These are phyloP conservation scores for Passer montanus DNA, from an alignment of 2,113 vertebrate species.

Conservation along the genomic window DNA sequence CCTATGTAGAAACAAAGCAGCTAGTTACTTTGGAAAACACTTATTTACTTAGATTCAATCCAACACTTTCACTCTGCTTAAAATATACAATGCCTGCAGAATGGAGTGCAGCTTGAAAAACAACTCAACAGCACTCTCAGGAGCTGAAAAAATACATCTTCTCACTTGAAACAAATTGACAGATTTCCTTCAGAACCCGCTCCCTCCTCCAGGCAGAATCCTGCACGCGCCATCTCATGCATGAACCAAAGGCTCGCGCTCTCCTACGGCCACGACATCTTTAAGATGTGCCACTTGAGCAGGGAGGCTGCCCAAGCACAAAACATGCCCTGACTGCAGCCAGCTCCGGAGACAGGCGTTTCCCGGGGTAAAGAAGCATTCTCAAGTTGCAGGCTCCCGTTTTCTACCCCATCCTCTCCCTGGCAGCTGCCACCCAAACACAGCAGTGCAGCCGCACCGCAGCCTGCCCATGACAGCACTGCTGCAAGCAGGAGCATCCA, in stretches of 20 bases:
- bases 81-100: constrained; percentile 57
- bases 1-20: constrained; percentile 14
- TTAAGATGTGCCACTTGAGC: neutral
- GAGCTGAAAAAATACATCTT: constrained; percentile 52
- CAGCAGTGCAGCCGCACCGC: neutral
- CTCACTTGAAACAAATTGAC: constrained; percentile 44
- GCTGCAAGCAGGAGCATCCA: neutral
- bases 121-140: constrained; percentile 61
- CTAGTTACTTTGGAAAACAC: constrained; percentile 33
- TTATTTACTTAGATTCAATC: constrained; percentile 34
- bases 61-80: constrained; percentile 18
- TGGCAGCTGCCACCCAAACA: neutral
- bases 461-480: neutral
- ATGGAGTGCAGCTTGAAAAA: constrained; percentile 34
- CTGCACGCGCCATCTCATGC: constrained; percentile 32
- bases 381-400: neutral
- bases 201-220: constrained; percentile 48
- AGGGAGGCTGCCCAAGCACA: neutral
- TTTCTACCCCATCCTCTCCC: neutral
- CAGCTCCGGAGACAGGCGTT: neutral
- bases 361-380: neutral
- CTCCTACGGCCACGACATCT: neutral
- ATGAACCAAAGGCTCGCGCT: neutral
- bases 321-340: neutral
- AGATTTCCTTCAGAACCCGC: constrained; percentile 60